Evolutionary conservation across 2,888 invertebrate species (phyloP).

Genomic region (Eurois occulta): DNA sequence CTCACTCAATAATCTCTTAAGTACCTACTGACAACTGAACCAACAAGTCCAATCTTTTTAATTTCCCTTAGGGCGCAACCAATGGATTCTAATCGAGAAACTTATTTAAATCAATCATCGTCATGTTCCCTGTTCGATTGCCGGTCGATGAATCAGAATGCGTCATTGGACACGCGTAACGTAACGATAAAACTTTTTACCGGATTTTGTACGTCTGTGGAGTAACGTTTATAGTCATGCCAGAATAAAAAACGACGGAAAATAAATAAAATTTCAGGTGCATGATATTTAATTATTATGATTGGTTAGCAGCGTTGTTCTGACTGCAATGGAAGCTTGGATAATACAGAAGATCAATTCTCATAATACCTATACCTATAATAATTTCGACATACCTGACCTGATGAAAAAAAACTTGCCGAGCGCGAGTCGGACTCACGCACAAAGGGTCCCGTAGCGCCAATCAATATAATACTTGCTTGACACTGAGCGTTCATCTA

Average conservation of each 20-base stretch:
- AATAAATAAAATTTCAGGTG: not conserved
- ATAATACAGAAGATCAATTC: not conserved
- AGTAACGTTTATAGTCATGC: not conserved
- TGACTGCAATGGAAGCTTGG: not conserved
- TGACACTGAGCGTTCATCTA: not conserved
- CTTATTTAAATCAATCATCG: constrained; percentile 37
- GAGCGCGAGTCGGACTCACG: not conserved
- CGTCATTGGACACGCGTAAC: constrained; percentile 18
- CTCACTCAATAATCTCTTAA: not conserved
- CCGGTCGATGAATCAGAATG: constrained; percentile 10
- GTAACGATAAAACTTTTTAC: constrained; percentile 10
- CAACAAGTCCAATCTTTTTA: constrained; percentile 16
- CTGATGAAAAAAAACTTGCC: not conserved
- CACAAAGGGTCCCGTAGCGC: not conserved
- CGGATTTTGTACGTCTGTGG: constrained; percentile 23
- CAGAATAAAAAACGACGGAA: not conserved
- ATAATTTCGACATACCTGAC: not conserved
- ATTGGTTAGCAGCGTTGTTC: not conserved
- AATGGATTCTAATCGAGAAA: constrained; percentile 38
- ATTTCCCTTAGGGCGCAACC: constrained; percentile 26
- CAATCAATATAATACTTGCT: not conserved
- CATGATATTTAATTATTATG: not conserved
- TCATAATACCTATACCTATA: not conserved
- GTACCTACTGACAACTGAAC: not conserved
- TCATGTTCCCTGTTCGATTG: constrained; percentile 26